Evolutionary conservation across 2,888 invertebrate species (phyloP).

Genomic region (Odontocolon sp.): DNA sequence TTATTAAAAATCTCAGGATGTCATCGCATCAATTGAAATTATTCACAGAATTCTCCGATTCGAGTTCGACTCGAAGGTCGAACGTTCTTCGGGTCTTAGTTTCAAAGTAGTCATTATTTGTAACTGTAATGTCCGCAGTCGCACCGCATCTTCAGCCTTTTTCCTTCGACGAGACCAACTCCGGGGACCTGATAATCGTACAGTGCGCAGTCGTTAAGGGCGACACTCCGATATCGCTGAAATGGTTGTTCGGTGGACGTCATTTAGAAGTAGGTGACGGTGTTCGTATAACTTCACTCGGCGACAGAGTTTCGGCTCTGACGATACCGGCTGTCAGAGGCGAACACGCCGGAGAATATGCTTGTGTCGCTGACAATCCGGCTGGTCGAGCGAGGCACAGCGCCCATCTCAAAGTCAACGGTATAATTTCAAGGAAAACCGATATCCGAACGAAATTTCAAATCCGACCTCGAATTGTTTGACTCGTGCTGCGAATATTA

Average conservation of each 20-base stretch:
- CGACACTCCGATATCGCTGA: conserved; percentile 81
- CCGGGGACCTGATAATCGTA: conserved; percentile 83
- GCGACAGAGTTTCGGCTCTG: conserved; percentile 83
- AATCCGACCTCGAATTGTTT: conserved; percentile 53
- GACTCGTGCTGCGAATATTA: conserved; percentile 57
- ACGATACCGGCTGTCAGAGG: conserved; percentile 87
- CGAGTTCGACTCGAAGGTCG: not conserved
- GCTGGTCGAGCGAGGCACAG: conserved; percentile 87
- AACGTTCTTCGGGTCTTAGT: not conserved
- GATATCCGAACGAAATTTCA: conserved; percentile 19
- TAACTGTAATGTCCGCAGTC: conserved; percentile 71
- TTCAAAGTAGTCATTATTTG: not conserved
- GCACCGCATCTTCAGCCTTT: conserved; percentile 82
- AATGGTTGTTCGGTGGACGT: conserved; percentile 79
- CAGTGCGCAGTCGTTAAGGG: conserved; percentile 85
- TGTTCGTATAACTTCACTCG: conserved; percentile 78
- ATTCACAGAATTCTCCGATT: not conserved
- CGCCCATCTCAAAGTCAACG: conserved; percentile 88
- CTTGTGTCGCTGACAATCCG: conserved; percentile 88
- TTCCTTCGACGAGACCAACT: conserved; percentile 81
- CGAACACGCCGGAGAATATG: conserved; percentile 89
- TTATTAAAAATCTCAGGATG: no score
- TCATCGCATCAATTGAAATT: not conserved
- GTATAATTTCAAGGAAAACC: conserved; percentile 82
- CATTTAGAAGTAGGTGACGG: conserved; percentile 78